Conservation (phyloP, 2,113 vertebrate genomes). For the Thalassarche chlororhynchos region DNA sequence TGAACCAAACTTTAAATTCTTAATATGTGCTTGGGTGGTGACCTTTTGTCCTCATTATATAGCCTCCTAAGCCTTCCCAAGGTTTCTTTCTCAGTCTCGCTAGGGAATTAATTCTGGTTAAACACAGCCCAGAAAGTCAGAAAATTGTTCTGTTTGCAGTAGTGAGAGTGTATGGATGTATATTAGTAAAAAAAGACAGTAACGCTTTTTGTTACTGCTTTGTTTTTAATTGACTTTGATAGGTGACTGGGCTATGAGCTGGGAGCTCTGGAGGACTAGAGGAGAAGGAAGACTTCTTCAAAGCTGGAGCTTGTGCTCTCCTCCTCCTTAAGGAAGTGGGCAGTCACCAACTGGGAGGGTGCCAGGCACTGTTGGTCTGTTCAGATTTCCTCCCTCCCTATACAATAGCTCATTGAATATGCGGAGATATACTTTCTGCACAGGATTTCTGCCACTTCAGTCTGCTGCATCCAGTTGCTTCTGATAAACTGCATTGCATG, state of each 20-base stretch:
- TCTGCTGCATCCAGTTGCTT: background rate
- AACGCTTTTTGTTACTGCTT: background rate
- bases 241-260: background rate
- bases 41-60: background rate
- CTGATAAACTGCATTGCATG: background rate
- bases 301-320: background rate
- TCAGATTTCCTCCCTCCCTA: background rate
- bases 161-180: background rate
- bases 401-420: background rate
- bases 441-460: background rate
- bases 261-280: background rate
- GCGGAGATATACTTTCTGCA: background rate
- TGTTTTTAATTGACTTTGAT: background rate
- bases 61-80: background rate
- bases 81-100: background rate
- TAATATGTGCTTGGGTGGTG: background rate
- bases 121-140: background rate
- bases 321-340: background rate
- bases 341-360: background rate
- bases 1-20: background rate
- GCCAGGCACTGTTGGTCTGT: background rate
- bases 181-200: background rate
- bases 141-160: background rate
- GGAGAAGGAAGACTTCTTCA: background rate
- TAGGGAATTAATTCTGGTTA: background rate